These are phyloP conservation scores for Hyphantria cunea DNA, from an alignment of 1,140 invertebrate genomes.

Conservation along the genomic window DNA sequence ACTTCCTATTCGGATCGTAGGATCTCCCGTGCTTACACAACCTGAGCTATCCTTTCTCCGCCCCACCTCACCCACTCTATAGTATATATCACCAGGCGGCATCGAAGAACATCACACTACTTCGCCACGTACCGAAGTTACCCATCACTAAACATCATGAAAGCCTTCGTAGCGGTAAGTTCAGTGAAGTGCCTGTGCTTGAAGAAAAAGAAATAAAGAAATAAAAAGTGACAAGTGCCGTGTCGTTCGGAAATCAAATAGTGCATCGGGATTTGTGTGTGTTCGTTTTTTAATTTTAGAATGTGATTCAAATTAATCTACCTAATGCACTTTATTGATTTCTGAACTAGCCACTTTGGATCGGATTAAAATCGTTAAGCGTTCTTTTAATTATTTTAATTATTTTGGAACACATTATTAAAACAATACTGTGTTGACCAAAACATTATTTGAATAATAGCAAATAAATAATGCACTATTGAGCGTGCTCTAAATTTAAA, in stretches of 20 bases:
- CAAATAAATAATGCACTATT: no score
- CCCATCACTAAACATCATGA: conserved; percentile 74
- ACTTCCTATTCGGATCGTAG: conserved; percentile 63
- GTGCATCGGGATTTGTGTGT: conserved; percentile 39
- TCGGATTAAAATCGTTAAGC: conserved; percentile 22
- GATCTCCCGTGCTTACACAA: conserved; percentile 75
- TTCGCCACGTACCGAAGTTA: conserved; percentile 68
- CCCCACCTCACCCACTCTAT: conserved; percentile 60
- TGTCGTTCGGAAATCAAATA: conserved; percentile 66
- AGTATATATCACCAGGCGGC: conserved; percentile 67
- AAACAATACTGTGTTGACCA: no score
- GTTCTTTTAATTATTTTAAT: neutral
- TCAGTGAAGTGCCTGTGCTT: conserved; percentile 53
- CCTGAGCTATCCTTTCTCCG: conserved; percentile 71
- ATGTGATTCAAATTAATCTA: conserved; percentile 8
- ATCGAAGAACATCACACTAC: conserved; percentile 60
- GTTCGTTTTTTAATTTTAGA: conserved; percentile 8
- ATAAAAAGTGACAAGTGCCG: conserved; percentile 60
- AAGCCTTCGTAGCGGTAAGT: conserved; percentile 79
- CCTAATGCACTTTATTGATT: conserved; percentile 43
- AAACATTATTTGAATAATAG: no score
- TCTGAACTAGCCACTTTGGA: conserved; percentile 29
- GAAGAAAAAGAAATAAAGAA: conserved; percentile 29
- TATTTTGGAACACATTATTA: no score
- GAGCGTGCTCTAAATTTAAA: neutral